Percentiles rank a stretch among this genome's conserved stretches.
phyloP scores from a whole-genome alignment of 2,888 invertebrate genomes.

The Tipula helvola region DNA sequence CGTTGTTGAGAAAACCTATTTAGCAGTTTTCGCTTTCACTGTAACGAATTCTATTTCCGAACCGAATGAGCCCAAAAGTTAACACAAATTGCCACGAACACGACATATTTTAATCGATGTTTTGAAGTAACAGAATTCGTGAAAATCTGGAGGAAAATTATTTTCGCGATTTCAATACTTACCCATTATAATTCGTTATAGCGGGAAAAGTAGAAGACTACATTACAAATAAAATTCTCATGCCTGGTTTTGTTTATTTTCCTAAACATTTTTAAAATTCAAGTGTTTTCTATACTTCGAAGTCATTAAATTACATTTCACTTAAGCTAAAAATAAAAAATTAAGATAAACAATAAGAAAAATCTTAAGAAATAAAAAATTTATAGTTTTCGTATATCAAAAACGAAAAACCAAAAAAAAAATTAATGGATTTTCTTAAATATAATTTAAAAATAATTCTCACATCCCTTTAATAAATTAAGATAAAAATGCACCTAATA shows the following conservation, averaged over 20 bases:
- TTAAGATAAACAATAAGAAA: not conserved
- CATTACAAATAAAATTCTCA: not conserved
- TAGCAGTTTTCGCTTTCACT: no score
- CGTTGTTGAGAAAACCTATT: no score
- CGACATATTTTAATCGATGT: no score
- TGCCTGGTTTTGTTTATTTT: not conserved
- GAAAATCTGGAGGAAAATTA: no score
- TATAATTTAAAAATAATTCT: slow-evolving; percentile 4
- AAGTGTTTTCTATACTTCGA: not conserved
- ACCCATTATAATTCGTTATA: no score
- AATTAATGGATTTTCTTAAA: not conserved
- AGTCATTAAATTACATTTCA: slow-evolving; percentile 4
- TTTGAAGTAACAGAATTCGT: no score
- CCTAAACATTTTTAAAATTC: not conserved
- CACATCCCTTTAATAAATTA: slow-evolving; percentile 4
- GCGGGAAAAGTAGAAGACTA: not conserved
- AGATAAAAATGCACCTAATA: not conserved
- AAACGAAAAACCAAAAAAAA: not conserved
- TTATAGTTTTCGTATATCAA: not conserved
- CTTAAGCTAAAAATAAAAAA: not conserved
- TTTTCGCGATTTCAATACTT: no score
- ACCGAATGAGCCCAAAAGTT: no score
- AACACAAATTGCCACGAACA: no score
- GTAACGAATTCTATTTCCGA: no score
- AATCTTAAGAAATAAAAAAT: not conserved